Evolutionary conservation across 2,888 invertebrate species (phyloP).

Genomic region (Scaptomyza polygonia): DNA sequence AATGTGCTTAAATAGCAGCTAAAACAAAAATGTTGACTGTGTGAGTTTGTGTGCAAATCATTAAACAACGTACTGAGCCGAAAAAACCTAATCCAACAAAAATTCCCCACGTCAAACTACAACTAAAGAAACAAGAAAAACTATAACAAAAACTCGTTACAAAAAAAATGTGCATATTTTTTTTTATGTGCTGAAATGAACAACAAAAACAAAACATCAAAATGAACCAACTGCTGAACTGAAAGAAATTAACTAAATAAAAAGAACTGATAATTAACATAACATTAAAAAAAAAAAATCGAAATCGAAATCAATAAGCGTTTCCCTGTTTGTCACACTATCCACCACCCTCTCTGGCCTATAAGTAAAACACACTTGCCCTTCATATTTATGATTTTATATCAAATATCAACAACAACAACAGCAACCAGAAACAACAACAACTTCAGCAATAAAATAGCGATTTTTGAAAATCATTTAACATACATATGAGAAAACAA

Average conservation of each 20-base stretch:
- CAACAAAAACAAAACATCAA: conserved; percentile 10
- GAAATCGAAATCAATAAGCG: conserved; percentile 44
- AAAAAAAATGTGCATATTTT: conserved; percentile 37
- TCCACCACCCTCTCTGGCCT: conserved; percentile 45
- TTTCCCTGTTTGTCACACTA: conserved; percentile 63
- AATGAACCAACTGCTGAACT: conserved; percentile 32
- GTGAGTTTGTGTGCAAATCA: conserved; percentile 25
- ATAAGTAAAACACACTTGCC: conserved; percentile 38
- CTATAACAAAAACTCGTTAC: conserved; percentile 4
- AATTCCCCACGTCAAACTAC: conserved; percentile 38
- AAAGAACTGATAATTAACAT: conserved; percentile 34
- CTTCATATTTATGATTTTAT: conserved; percentile 46
- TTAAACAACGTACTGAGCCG: conserved; percentile 35
- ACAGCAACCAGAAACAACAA: conserved; percentile 17
- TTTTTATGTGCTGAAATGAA: conserved; percentile 24
- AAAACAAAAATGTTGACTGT: conserved; percentile 29
- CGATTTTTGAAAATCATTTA: conserved; percentile 33
- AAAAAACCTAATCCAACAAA: conserved; percentile 32
- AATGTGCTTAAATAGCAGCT: conserved; percentile 23
- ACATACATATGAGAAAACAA: conserved; percentile 21
- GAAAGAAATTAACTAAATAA: conserved; percentile 19
- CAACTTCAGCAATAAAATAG: conserved; percentile 8
- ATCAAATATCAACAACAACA: conserved; percentile 12
- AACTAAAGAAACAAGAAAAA: conserved; percentile 9
- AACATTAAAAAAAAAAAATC: conserved; percentile 12